Evolutionary conservation across 1,140 invertebrate species (phyloP).

Genomic region (Drosophila mauritiana): DNA sequence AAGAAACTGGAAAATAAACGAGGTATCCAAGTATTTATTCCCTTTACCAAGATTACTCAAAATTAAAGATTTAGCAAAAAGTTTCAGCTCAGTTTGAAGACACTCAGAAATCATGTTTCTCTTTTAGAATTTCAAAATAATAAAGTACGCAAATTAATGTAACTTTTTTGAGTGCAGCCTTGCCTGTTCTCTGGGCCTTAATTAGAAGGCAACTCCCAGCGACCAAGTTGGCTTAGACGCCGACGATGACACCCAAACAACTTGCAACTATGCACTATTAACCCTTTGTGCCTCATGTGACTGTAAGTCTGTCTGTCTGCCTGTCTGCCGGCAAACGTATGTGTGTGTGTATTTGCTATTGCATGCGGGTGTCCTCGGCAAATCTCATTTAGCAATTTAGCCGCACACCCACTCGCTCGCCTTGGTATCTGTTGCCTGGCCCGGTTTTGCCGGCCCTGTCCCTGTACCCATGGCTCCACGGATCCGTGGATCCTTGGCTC

Average conservation of each 20-base stretch:
- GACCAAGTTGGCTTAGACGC: constrained; percentile 72
- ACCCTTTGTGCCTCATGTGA: constrained; percentile 73
- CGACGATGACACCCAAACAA: constrained; percentile 67
- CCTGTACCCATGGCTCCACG: constrained; percentile 25
- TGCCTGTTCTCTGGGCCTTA: constrained; percentile 49
- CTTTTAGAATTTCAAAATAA: not conserved
- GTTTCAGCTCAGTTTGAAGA: too few relatives aligned
- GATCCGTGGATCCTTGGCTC: constrained; percentile 47
- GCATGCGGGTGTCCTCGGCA: constrained; percentile 67
- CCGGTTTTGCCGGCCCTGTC: constrained; percentile 4
- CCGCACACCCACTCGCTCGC: constrained; percentile 76
- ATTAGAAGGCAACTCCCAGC: constrained; percentile 63
- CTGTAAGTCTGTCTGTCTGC: constrained; percentile 10
- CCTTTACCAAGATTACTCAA: too few relatives aligned
- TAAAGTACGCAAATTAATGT: not conserved
- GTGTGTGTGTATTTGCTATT: constrained; percentile 4
- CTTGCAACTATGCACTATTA: constrained; percentile 76
- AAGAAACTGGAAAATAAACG: too few relatives aligned
- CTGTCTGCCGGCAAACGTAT: constrained; percentile 7
- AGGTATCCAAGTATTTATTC: too few relatives aligned
- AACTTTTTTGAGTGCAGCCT: constrained; percentile 17
- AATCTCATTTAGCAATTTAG: constrained; percentile 84
- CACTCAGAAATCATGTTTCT: too few relatives aligned
- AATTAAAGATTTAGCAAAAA: too few relatives aligned
- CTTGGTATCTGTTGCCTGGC: constrained; percentile 12